phyloP scores from a whole-genome alignment of 23 tunicate species.

The Ascidia mentula region DNA sequence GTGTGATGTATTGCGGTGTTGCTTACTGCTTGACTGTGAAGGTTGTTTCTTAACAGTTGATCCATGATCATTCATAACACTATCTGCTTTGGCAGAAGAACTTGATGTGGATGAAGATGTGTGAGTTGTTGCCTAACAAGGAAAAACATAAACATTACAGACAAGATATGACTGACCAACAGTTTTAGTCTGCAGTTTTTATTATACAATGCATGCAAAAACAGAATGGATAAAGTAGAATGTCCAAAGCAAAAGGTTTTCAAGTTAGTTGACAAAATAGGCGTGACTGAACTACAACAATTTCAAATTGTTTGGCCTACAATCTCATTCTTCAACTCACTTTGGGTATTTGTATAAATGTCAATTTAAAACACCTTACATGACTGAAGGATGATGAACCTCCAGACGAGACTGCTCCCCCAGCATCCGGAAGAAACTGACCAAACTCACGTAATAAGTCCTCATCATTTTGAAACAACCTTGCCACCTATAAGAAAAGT shows the following conservation, averaged over 20 bases:
- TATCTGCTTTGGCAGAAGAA: conserved; percentile 30
- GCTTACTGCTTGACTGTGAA: conserved; percentile 13
- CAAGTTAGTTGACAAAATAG: too few species aligned
- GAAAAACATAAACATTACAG: too few species aligned
- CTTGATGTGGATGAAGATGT: conserved; percentile 2
- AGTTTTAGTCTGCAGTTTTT: too few species aligned
- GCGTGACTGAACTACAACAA: too few species aligned
- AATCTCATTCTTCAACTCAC: too few species aligned
- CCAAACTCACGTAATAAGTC: conserved; percentile 92
- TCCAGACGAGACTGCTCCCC: conserved; percentile 72
- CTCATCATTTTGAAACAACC: conserved; percentile 83
- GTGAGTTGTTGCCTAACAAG: neutral
- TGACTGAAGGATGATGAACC: conserved; percentile 9
- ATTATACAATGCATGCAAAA: too few species aligned
- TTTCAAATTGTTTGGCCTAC: too few species aligned
- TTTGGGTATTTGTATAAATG: too few species aligned
- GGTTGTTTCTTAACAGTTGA: conserved; percentile 50
- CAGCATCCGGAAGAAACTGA: conserved; percentile 97
- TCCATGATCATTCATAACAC: conserved; percentile 49
- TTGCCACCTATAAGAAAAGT: conserved; percentile 55
- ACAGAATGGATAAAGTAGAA: too few species aligned
- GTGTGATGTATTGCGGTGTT: conserved; percentile 22
- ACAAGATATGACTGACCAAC: too few species aligned
- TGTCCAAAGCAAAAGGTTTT: too few species aligned
- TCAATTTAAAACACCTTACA: too few species aligned